These are phyloP conservation scores for Caradrina clavipalpis DNA, from an alignment of 2,888 invertebrate genomes.

Conservation along the genomic window DNA sequence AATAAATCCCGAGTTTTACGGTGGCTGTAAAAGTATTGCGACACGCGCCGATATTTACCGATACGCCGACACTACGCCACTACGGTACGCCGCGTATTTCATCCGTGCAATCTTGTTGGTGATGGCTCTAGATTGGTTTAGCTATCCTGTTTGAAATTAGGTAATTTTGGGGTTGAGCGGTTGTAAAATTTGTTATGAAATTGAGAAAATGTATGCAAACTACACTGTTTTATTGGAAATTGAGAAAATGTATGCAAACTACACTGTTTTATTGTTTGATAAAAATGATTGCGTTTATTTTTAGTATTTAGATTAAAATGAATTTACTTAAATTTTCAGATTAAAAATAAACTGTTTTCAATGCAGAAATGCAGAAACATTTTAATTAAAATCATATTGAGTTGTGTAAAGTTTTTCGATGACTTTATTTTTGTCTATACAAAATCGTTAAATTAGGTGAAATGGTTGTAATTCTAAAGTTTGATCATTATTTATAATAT, in stretches of 20 bases:
- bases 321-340: too few species aligned
- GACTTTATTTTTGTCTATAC: not conserved
- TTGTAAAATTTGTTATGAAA: constrained; percentile 7
- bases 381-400: too few species aligned
- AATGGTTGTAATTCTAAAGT: constrained; percentile 32
- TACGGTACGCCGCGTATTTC: constrained; percentile 34
- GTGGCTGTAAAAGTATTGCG: constrained; percentile 64
- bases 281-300: too few species aligned
- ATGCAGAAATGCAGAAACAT: too few species aligned
- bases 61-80: constrained; percentile 28
- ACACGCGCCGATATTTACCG: constrained; percentile 58
- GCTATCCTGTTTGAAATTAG: constrained; percentile 14
- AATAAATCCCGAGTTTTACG: constrained; percentile 64
- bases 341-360: too few species aligned
- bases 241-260: not conserved
- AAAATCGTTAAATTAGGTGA: constrained; percentile 31
- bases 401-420: not conserved
- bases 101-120: constrained; percentile 50
- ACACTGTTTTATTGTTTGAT: not conserved
- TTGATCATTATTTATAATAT: constrained; percentile 30
- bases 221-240: not conserved
- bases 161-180: constrained; percentile 13
- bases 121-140: constrained; percentile 35
- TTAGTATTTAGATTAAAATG: too few species aligned
- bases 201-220: not conserved